These are phyloP conservation scores for Eristalis tenax DNA, from an alignment of 2,888 invertebrate genomes.

Conservation along the genomic window DNA sequence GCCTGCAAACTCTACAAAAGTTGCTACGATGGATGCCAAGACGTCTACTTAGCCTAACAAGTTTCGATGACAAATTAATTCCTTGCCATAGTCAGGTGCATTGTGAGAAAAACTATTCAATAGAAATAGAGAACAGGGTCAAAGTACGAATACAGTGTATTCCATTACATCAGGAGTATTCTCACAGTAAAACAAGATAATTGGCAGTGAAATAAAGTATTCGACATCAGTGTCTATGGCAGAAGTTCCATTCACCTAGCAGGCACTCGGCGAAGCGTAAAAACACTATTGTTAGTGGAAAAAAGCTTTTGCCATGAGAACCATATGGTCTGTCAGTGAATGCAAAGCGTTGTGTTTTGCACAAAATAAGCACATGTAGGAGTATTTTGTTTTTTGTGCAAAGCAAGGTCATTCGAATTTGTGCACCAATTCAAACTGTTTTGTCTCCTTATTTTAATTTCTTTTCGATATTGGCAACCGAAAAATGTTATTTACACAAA, in stretches of 20 bases:
- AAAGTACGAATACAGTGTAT: background rate
- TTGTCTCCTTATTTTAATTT: background rate
- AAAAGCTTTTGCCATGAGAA: background rate
- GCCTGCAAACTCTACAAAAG: too few species aligned
- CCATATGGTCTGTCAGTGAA: background rate
- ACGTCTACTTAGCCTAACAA: too few species aligned
- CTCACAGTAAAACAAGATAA: background rate
- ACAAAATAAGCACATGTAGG: too few species aligned
- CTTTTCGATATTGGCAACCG: background rate
- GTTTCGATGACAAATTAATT: too few species aligned
- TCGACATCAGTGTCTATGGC: background rate
- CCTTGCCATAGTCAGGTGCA: too few species aligned
- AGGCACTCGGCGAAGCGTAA: slow-evolving; percentile 18
- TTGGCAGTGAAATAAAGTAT: background rate
- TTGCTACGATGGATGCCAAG: too few species aligned
- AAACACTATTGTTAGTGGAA: background rate
- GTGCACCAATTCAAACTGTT: background rate
- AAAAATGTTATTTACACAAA: background rate
- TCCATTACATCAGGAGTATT: background rate
- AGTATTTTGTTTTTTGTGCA: background rate
- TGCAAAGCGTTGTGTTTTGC: background rate
- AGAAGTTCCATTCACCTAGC: background rate
- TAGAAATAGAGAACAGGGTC: too few species aligned
- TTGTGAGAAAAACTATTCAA: too few species aligned
- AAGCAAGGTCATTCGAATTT: background rate